phyloP scores from a whole-genome alignment of 2,113 vertebrate species.

The Nesoenas mayeri region DNA sequence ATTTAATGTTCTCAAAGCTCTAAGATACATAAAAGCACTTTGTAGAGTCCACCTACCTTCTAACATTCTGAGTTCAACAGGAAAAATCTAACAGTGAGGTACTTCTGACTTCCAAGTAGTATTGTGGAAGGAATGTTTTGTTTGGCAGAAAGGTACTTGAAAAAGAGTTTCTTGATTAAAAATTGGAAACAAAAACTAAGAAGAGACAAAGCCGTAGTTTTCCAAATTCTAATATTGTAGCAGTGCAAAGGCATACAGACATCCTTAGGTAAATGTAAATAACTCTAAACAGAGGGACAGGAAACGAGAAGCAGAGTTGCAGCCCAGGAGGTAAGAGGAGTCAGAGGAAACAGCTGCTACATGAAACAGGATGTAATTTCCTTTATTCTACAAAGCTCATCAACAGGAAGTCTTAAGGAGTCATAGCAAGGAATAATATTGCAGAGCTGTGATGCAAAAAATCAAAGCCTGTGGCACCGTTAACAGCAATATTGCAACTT shows the following conservation, averaged over 20 bases:
- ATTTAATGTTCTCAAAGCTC: constrained; percentile 33
- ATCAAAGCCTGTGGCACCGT: neutral
- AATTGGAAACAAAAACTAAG: neutral
- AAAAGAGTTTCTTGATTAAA: neutral
- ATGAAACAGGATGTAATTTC: neutral
- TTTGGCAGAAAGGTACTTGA: neutral
- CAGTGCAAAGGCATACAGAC: neutral
- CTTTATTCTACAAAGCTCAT: neutral
- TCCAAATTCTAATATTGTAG: neutral
- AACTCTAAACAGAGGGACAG: neutral
- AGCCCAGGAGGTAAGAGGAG: neutral
- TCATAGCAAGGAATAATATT: neutral
- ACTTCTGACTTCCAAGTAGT: neutral
- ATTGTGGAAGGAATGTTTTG: neutral
- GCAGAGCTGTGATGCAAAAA: neutral
- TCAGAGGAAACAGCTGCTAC: neutral
- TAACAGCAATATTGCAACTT: neutral
- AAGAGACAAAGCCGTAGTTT: neutral
- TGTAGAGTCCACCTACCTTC: neutral
- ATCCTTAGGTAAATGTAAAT: neutral
- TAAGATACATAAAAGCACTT: neutral
- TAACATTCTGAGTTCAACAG: neutral
- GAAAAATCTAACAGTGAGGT: neutral
- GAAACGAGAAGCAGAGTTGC: neutral
- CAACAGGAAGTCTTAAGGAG: neutral